phyloP scores from a whole-genome alignment of 2,113 vertebrate genomes.

The Nothocercus julius region DNA sequence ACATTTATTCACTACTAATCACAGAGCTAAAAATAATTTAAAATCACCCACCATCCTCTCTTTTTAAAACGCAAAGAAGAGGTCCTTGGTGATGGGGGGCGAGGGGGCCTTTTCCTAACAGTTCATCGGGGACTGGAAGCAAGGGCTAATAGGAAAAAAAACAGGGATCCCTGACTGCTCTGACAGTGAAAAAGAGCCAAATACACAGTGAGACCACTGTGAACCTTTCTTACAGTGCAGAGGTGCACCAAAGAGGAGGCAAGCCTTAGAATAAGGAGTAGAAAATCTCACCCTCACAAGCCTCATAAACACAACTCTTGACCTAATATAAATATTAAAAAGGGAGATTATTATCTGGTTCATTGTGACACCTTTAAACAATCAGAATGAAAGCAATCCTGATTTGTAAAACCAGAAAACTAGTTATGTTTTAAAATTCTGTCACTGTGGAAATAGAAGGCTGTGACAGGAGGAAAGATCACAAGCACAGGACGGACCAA shows the following conservation, averaged over 20 bases:
- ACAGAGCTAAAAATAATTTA: slow-evolving; percentile 32
- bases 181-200: neutral
- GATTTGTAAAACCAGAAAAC: neutral
- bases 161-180: neutral
- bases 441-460: neutral
- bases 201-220: neutral
- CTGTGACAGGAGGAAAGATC: neutral
- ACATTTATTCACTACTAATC: neutral
- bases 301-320: neutral
- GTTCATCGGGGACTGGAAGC: neutral
- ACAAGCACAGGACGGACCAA: neutral
- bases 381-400: neutral
- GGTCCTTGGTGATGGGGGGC: neutral
- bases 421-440: neutral
- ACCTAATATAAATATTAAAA: neutral
- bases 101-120: neutral
- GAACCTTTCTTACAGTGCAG: neutral
- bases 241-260: neutral
- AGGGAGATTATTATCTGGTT: neutral
- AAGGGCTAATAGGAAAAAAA: neutral
- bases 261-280: neutral
- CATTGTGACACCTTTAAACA: neutral
- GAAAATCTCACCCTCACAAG: neutral
- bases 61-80: neutral
- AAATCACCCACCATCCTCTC: neutral